Evolutionary conservation across 2,113 vertebrate genomes (phyloP), one percentile per base, ranked within the genome.

Genomic region (Deroptyus accipitrinus): DNA sequence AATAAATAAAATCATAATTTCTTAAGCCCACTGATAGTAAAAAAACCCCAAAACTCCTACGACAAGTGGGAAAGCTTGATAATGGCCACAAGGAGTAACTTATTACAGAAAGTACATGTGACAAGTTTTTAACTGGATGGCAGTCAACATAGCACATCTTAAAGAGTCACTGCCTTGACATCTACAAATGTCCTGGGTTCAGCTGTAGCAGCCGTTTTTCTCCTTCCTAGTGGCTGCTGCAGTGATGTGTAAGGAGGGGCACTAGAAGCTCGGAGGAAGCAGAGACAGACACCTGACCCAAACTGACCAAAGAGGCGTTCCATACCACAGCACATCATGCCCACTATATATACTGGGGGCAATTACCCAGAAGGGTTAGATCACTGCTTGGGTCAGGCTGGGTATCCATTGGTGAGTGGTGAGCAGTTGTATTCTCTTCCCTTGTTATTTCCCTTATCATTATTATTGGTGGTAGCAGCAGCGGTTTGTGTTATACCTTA

Each of bases 381-480:
- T 59, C 57, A 10, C 33, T 23, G 20, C 57, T 23, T 3, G 11
- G 19, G 19, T n/a, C 4, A 2, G 20, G 55, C 33, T 59, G 33
- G 57, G 33, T n/a, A 59, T n/a, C 9, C 6, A 2, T 23, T 1
- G 9, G 57, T 4, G 1, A 22, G 57, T 23, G 33, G 20, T n/a
- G 33, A 59, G 33, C 8, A 4, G 20, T 59, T 59, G 55, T n/a
- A 10, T 23, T n/a, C 55, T 59, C 20, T n/a, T 59, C 33, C 55
- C 33, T n/a, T 23, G 33, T 23, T 23, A 23, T 23, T 23, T n/a
- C 9, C 33, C 57, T 59, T 33, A 23, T 15, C 20, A n/a, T 59
- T 23, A 9, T 22, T 33, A 59, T 23, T 59, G 55, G 33, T 15
- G 57, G 33, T 10, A 59, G 57, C 57, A 59, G 57, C 4, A n/a